Conservation (phyloP, 2,888 invertebrate species). For the Cetonia aurata region DNA sequence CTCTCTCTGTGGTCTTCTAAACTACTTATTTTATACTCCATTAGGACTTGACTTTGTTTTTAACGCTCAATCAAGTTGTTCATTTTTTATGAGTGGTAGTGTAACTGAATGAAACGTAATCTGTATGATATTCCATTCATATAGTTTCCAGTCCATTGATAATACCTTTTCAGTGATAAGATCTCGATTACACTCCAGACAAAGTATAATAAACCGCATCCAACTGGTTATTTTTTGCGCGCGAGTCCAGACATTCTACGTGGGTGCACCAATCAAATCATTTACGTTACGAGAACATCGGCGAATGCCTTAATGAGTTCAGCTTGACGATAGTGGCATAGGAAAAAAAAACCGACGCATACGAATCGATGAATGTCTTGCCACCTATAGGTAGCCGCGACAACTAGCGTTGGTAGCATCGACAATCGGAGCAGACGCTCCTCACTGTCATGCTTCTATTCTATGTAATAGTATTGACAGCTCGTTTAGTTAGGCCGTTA, state of each 20-base stretch:
- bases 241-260: constrained; percentile 19
- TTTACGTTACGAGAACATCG: constrained; percentile 30
- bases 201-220: constrained; percentile 5
- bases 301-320: constrained; percentile 18
- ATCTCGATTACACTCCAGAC: too few species aligned
- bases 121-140: too few species aligned
- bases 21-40: too few species aligned
- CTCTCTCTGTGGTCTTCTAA: too few species aligned
- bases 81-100: too few species aligned
- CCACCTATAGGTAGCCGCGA: too few species aligned
- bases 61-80: too few species aligned
- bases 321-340: background rate
- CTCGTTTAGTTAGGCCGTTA: constrained; percentile 21
- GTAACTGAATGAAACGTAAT: too few species aligned
- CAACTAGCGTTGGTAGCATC: background rate
- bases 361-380: constrained; percentile 19
- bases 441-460: constrained; percentile 2
- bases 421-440: background rate
- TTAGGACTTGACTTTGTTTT: too few species aligned
- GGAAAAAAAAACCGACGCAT: constrained; percentile 6
- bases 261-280: constrained; percentile 23
- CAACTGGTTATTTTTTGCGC: constrained; percentile 10
- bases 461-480: constrained; percentile 12
- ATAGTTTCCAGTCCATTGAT: too few species aligned
- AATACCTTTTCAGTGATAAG: too few species aligned